Base-by-base conservation (phyloP, 2,888 invertebrate genomes). In the Therioaphis trifolii region DNA sequence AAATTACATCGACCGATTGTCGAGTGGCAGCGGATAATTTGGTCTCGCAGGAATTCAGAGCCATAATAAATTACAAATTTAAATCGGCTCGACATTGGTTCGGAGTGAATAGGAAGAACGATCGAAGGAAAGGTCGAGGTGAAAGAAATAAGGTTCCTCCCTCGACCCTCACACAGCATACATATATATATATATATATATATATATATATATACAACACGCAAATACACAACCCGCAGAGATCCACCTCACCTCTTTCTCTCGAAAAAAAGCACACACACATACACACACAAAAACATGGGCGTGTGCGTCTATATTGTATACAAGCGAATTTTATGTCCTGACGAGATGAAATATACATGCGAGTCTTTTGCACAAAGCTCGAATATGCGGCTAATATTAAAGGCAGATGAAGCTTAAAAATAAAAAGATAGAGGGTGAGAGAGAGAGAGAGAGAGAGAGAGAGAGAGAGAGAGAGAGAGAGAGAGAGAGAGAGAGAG, bases 271-370 rank as follows among this genome's bases (percentile, higher is more conserved):
- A n/a, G 14, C 68, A 43, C 21, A 21, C 12, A 68, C 21, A 18
- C n/a, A 35, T 4, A n/a, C n/a, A n/a, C n/a, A n/a, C n/a, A n/a
- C n/a, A n/a, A n/a, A n/a, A n/a, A n/a, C n/a, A 7, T 18, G 18
- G 14, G 12, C 14, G 11, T 52, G 35, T 63, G 1, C 15, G 3
- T 63, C 9, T 24, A 24, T 63, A 24, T 35, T 12, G 43, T 43
- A 43, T 58, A 61, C 18, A 43, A 69, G 43, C 58, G 71, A 55
- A 71, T 72, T 80, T 80, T 61, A 29, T 72, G 35, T 55, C 40
- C 46, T 49, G 69, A 49, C 71, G 80, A 80, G 72, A 79, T 79
- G 72, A 80, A 71, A 80, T 80, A 79, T 80, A 72, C 68, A 61
- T 80, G 46, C 35, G 80, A 71, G 58, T 72, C 61, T 69, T 27